Conservation (phyloP, 2,797 vertebrate genomes). For the Gymnopithys bicolor region DNA sequence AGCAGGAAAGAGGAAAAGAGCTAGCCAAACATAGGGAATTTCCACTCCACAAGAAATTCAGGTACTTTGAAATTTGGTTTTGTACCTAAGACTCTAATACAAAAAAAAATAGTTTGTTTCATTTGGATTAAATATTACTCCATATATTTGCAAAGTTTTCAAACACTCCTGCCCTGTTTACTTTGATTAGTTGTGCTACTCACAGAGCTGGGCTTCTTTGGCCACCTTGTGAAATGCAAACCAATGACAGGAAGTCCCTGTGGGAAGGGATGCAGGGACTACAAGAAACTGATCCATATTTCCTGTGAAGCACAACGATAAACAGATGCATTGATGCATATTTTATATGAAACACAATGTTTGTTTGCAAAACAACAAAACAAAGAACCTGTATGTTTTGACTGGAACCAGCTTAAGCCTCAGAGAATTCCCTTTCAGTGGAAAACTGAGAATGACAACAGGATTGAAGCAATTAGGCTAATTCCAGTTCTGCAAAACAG, state of each 20-base stretch:
- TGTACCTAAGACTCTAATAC: background rate
- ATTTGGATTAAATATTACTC: background rate
- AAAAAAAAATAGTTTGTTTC: background rate
- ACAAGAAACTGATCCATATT: background rate
- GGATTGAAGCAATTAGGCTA: background rate
- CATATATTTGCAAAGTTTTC: background rate
- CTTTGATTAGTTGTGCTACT: background rate
- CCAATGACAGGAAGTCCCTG: rapidly evolving
- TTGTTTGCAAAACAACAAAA: background rate
- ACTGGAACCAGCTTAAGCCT: background rate
- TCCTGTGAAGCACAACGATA: background rate
- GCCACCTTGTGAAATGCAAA: background rate
- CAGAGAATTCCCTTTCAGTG: background rate
- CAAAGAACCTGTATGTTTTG: background rate
- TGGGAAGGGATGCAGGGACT: rapidly evolving
- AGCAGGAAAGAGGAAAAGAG: background rate
- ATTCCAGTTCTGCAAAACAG: background rate
- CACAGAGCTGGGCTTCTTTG: background rate
- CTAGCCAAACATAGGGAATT: background rate
- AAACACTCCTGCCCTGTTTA: background rate
- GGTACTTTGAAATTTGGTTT: background rate
- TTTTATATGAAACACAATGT: background rate
- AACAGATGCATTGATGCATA: background rate
- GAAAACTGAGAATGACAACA: background rate
- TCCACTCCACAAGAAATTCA: background rate